phyloP scores from a whole-genome alignment of 1,140 invertebrate species.

The Listronotus bonariensis region DNA sequence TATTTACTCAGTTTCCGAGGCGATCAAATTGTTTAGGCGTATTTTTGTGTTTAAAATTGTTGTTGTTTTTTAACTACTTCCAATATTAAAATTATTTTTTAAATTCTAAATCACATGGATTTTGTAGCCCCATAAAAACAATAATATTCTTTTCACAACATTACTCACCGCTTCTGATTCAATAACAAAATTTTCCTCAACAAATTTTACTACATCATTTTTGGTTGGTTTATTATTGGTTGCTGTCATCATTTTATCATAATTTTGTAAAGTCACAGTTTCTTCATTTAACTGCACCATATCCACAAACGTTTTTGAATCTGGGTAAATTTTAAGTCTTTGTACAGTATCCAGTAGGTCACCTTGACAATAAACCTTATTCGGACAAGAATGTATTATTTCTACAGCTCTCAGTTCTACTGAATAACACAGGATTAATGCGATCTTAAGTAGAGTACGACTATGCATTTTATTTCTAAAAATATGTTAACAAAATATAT shows the following conservation, averaged over 20 bases:
- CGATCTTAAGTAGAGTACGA: neutral
- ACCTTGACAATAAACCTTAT: constrained; percentile 76
- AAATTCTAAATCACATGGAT: no score
- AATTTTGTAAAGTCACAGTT: constrained; percentile 65
- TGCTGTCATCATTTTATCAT: constrained; percentile 67
- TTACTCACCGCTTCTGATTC: constrained; percentile 21
- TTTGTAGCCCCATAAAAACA: no score
- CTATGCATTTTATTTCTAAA: neutral
- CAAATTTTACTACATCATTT: constrained; percentile 64
- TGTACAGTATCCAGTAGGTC: constrained; percentile 77
- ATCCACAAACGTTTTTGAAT: constrained; percentile 90
- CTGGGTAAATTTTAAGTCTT: constrained; percentile 70
- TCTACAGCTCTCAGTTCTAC: neutral
- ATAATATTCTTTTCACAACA: no score
- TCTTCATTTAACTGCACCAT: constrained; percentile 71
- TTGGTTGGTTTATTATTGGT: constrained; percentile 61
- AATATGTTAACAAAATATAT: no score
- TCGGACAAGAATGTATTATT: constrained; percentile 56
- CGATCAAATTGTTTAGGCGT: no score
- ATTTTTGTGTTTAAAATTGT: no score
- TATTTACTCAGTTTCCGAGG: no score
- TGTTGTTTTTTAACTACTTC: no score
- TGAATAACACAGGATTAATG: neutral
- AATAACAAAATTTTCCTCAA: constrained; percentile 57
- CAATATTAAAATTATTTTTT: no score